Base-by-base conservation (phyloP, 2,797 vertebrate species). In the Xiphophorus birchmanni region DNA sequence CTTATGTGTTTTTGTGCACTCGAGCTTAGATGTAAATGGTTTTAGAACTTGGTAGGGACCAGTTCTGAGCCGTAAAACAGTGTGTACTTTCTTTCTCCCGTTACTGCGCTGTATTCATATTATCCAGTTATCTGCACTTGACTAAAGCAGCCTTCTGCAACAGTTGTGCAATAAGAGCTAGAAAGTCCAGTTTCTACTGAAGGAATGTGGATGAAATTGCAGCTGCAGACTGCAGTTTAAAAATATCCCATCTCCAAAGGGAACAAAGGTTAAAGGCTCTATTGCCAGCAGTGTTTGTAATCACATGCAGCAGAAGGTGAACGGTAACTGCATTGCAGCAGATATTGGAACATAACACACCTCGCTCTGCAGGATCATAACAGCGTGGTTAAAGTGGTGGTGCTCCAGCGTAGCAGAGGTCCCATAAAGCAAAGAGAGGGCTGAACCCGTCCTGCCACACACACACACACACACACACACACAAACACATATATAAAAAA, bases 361-460 rank as follows among this genome's bases (percentile, higher is more conserved):
- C 97, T 99, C 98, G 77, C 99, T 99, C 94, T 99, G 99, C 93
- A 99, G 97, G 95, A 99, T 99, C 99, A 99, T 99, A 90, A 99
- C 98, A 32, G 99, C 99, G 0, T 99, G 99, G 95, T 99, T 99
- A 94, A 99, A 99, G 90, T 99, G 99, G 93, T 99, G 99, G 84
- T 99, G 99, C 91, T 99, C 98, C 92, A 99, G 94, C 2, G 98
- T 99, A 84, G 99, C 99, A 32, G 98, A 99, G 75, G 98, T 99
- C 90, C 99, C 98, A 0, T 99, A 99, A 87, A 99, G 97, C 75
- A 99, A 97, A 92, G 99, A 97, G 69, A 99, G 95, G 50, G 99
- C 99, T 69, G 98, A 99, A 87, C 98, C 99, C 1, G 97, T 99
- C 96, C 99, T 99, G 94, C 77, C 74, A 86, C 69, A 90, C 77